These are phyloP conservation scores for Coenonympha glycerion DNA, from an alignment of 2,888 invertebrate species.

Conservation along the genomic window DNA sequence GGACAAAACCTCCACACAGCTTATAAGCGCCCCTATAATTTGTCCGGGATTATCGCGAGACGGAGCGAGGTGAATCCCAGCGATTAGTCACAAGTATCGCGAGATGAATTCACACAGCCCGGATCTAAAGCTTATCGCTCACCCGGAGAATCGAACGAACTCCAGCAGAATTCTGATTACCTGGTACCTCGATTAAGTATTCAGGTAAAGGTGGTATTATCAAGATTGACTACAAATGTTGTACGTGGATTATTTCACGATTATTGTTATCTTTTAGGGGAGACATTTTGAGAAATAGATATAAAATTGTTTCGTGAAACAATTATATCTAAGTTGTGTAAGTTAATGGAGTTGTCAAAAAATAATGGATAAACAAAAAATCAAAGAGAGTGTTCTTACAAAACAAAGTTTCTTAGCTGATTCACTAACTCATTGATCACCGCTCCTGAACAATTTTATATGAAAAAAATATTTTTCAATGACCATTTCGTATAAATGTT, in stretches of 20 bases:
- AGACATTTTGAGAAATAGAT: background rate
- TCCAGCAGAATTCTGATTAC: slow-evolving; percentile 67
- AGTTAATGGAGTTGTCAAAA: too few species aligned
- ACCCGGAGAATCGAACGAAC: slow-evolving; percentile 46
- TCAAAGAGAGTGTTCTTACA: too few species aligned
- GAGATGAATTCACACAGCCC: slow-evolving; percentile 45
- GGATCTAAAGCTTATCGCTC: slow-evolving; percentile 52
- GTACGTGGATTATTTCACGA: slow-evolving; percentile 22
- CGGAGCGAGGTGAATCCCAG: slow-evolving; percentile 63
- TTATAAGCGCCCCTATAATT: slow-evolving; percentile 68
- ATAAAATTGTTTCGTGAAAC: background rate
- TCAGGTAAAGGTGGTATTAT: slow-evolving; percentile 64
- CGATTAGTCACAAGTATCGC: slow-evolving; percentile 74
- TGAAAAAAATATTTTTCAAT: too few species aligned
- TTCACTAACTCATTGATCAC: too few species aligned
- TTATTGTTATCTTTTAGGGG: slow-evolving; percentile 10
- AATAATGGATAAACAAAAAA: too few species aligned
- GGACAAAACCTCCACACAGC: slow-evolving; percentile 49
- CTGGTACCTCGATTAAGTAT: slow-evolving; percentile 57
- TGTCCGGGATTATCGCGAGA: slow-evolving; percentile 70
- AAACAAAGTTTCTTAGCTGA: too few species aligned
- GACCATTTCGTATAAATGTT: too few species aligned
- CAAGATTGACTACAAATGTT: slow-evolving; percentile 59
- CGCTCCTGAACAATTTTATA: too few species aligned
- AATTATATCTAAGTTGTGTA: background rate